These are phyloP conservation scores for Arothron firmamentum DNA, from an alignment of 2,113 vertebrate genomes.

Conservation along the genomic window DNA sequence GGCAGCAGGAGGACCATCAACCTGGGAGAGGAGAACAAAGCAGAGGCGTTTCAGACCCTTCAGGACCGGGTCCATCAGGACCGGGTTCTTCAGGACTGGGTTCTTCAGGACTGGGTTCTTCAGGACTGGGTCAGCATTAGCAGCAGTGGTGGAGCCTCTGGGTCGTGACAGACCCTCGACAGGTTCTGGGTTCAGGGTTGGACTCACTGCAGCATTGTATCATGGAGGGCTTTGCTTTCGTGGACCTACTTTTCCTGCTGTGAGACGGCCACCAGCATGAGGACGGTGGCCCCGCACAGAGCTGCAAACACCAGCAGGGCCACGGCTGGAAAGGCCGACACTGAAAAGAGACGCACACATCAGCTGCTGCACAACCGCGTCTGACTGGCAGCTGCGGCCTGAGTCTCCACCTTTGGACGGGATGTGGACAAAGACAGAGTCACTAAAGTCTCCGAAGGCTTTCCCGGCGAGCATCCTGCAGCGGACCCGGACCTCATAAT, in stretches of 20 bases:
- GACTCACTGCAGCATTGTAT: too few species aligned
- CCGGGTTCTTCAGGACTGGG: too few species aligned
- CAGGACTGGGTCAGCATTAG: too few species aligned
- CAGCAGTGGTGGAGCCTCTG: too few species aligned
- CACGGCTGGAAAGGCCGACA: conserved; percentile 77
- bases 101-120: too few species aligned
- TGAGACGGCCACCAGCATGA: conserved; percentile 80
- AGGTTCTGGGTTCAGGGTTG: too few species aligned
- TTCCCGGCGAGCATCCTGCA: conserved; percentile 76
- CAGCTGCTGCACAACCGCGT: too few species aligned
- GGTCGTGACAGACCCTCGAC: too few species aligned
- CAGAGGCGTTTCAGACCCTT: background rate
- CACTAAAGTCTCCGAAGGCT: conserved; percentile 86
- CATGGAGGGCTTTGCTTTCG: too few species aligned
- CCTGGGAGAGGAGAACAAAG: conserved; percentile 67
- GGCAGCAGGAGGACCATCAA: conserved; percentile 91
- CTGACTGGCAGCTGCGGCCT: too few species aligned
- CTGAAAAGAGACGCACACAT: conserved; percentile 59
- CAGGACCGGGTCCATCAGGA: too few species aligned
- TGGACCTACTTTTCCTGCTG: conserved; percentile 86
- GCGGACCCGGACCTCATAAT: conserved; percentile 85
- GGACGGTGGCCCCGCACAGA: conserved; percentile 75
- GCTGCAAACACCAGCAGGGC: conserved; percentile 80
- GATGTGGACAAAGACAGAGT: conserved; percentile 75
- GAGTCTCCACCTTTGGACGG: conserved; percentile 57